Evolutionary conservation across 1,140 invertebrate species (phyloP).

Genomic region (Papilio machaon): DNA sequence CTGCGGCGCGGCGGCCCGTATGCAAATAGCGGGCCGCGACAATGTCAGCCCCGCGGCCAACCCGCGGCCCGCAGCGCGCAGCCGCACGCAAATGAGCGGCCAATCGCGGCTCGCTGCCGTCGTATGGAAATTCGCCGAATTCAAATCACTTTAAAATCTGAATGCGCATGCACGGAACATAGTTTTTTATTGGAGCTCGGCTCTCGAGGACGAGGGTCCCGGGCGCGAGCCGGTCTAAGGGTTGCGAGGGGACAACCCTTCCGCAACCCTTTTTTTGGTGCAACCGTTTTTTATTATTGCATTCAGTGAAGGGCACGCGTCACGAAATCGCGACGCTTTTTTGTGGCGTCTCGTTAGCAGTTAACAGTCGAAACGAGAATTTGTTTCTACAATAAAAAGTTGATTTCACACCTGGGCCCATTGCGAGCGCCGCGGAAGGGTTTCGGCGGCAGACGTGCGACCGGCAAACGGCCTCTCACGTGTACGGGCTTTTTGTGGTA

Average conservation of each 20-base stretch:
- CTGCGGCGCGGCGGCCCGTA: neutral
- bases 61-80: constrained; percentile 62
- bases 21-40: constrained; percentile 20
- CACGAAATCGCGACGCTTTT: constrained; percentile 56
- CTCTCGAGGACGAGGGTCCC: constrained; percentile 54
- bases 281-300: constrained; percentile 68
- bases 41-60: neutral
- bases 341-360: constrained; percentile 41
- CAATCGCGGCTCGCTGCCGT: constrained; percentile 58
- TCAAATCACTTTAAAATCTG: constrained; percentile 80
- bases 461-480: neutral
- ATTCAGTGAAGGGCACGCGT: constrained; percentile 59
- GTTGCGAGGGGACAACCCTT: constrained; percentile 66
- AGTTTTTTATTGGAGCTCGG: constrained; percentile 73
- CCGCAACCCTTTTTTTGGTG: constrained; percentile 70
- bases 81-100: constrained; percentile 59
- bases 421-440: constrained; percentile 33
- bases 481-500: neutral
- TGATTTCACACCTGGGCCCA: constrained; percentile 47
- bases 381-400: constrained; percentile 38
- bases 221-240: constrained; percentile 50
- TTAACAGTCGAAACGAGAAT: constrained; percentile 35
- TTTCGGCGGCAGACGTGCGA: constrained; percentile 1
- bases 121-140: constrained; percentile 76
- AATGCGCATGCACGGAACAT: constrained; percentile 74